Evolutionary conservation across 2,113 vertebrate genomes (phyloP).

Genomic region (Muscicapa adusta): DNA sequence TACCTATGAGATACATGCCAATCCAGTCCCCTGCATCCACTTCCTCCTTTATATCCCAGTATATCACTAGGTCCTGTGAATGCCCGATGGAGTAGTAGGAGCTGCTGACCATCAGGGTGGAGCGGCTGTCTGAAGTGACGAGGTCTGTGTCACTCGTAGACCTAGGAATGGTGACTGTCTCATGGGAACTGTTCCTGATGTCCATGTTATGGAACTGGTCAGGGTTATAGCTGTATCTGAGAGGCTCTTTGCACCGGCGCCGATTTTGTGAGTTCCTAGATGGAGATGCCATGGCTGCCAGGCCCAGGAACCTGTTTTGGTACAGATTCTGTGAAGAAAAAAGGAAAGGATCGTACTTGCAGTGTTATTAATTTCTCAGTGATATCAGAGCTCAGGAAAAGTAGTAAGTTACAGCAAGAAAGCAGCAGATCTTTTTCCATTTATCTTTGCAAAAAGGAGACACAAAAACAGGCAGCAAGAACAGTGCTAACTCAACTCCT

Average conservation of each 20-base stretch:
- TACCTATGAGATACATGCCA: slow-evolving; percentile 95
- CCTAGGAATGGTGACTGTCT: slow-evolving; percentile 79
- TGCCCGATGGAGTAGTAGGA: slow-evolving; percentile 90
- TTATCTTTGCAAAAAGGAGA: neutral
- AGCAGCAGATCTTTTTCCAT: neutral
- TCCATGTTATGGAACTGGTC: slow-evolving; percentile 83
- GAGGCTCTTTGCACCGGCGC: slow-evolving; percentile 86
- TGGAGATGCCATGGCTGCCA: slow-evolving; percentile 95
- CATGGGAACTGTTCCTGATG: slow-evolving; percentile 71
- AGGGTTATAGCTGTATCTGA: slow-evolving; percentile 87
- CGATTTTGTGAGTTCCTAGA: slow-evolving; percentile 86
- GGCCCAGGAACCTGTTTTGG: slow-evolving; percentile 94
- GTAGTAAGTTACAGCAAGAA: neutral
- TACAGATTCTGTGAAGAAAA: slow-evolving; percentile 86
- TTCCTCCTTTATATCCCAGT: slow-evolving; percentile 98
- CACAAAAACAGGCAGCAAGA: neutral
- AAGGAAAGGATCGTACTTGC: neutral
- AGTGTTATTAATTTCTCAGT: neutral
- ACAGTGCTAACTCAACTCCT: neutral
- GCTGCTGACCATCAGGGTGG: slow-evolving; percentile 90
- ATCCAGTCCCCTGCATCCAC: slow-evolving; percentile 98
- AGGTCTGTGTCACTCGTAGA: slow-evolving; percentile 95
- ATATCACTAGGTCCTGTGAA: slow-evolving; percentile 87
- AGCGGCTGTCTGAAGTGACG: slow-evolving; percentile 89
- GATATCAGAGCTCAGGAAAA: neutral